Evolutionary conservation across 2,113 vertebrate genomes (phyloP), one percentile per base, ranked within the genome.

Genomic region (Octodon degus): DNA sequence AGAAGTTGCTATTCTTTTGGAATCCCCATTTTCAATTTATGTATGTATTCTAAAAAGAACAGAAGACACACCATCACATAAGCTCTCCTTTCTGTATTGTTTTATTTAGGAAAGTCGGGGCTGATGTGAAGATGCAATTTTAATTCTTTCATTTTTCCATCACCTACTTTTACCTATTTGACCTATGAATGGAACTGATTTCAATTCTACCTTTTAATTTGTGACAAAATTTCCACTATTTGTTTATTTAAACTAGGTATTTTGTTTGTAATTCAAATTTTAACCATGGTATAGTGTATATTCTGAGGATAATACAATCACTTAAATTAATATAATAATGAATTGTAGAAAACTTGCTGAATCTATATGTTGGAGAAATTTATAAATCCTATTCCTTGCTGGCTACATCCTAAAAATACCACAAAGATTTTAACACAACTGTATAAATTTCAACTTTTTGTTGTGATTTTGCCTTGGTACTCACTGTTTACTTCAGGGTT

Each of bases 261-360:
- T 24, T 90, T 92, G 17, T 96, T 93, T 83, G n/a, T 85, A 65
- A 96, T 32, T 86, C 50, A 80, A 87, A 91, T 92, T 72, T 70
- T 58, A 95, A 37, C 32, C 32, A 77, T 19, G 70, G 8, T 53
- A 67, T 58, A 30, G 74, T 17, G 62, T 62, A 79, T 70, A 82
- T 88, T 90, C 47, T 67, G 53, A 81, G 43, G 82, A 55, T 79
- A 37, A 85, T 30, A 5, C 10, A 87, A 79, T 43, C 65, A 20
- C 53, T 40, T 90, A 43, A 43, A 43, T 43, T 43, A 62, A 74
- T 65, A 37, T 85, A 47, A 1, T 25, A 81, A 40, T 65, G 19
- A 19, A 85, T 94, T 82, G 2, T 10, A 67, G 43, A 89, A 86
- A 40, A 34, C 80, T 68, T 92, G 79, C 55, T 85, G 58, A 92